A percentile compares a stretch with the other conserved stretches of the same genome.
Evolutionary conservation across 2,888 invertebrate species (phyloP).

Genomic region (Ochropacha duplaris): DNA sequence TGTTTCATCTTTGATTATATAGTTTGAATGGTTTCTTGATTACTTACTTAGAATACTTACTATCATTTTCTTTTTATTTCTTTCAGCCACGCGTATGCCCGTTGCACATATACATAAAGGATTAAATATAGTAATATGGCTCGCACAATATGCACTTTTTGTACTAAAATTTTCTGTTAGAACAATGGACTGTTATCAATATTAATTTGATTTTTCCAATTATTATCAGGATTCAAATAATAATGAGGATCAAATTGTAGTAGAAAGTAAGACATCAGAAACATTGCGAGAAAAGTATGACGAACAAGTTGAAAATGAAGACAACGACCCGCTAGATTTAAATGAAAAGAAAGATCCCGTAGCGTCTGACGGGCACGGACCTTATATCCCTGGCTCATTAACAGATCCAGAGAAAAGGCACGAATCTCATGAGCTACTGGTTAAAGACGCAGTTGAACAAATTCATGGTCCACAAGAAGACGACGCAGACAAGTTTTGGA

Average conservation of each 20-base stretch:
- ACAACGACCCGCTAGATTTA: conserved; percentile 56
- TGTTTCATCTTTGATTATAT: too few relatives aligned
- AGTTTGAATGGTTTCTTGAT: not conserved
- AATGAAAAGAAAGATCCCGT: conserved; percentile 54
- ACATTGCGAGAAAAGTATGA: conserved; percentile 17
- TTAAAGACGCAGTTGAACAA: conserved; percentile 67
- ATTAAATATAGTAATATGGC: conserved; percentile 30
- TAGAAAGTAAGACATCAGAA: conserved; percentile 18
- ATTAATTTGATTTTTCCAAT: conserved; percentile 30
- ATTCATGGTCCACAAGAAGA: conserved; percentile 74
- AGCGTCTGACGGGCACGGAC: conserved; percentile 60
- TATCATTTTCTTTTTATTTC: conserved; percentile 39
- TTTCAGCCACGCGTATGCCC: conserved; percentile 70
- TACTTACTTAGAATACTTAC: conserved; percentile 11
- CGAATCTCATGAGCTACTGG: conserved; percentile 69
- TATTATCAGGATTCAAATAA: conserved; percentile 61
- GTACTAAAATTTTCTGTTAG: not conserved
- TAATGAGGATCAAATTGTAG: conserved; percentile 28
- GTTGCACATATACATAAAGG: conserved; percentile 39
- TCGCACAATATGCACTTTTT: not conserved
- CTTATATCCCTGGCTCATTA: conserved; percentile 82
- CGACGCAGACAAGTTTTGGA: conserved; percentile 66
- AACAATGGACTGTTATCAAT: not conserved
- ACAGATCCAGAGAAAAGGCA: conserved; percentile 79
- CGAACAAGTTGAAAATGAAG: conserved; percentile 22